Evolutionary conservation across 2,888 invertebrate genomes (phyloP).

Genomic region (Nebria brevicollis): DNA sequence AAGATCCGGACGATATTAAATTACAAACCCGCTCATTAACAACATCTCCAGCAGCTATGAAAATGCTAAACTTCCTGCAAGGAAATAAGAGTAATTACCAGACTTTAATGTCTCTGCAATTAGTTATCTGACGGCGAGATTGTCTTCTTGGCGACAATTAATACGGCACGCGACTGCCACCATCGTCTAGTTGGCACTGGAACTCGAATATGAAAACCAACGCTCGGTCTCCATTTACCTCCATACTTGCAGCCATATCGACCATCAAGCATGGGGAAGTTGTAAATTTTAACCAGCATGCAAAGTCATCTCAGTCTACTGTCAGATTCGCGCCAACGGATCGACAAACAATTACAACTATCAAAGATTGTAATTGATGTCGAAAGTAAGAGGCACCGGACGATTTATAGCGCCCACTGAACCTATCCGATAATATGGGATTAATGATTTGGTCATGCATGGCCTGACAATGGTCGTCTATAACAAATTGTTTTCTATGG

Average conservation of each 20-base stretch:
- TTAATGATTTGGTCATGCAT: conserved; percentile 52
- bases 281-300: conserved; percentile 54
- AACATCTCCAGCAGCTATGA: conserved; percentile 47
- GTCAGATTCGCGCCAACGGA: conserved; percentile 46
- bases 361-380: conserved; percentile 59
- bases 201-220: neutral
- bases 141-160: conserved; percentile 48
- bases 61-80: conserved; percentile 51
- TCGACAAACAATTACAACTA: conserved; percentile 60
- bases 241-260: neutral
- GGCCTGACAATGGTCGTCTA: neutral
- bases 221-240: neutral
- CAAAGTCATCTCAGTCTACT: conserved; percentile 49
- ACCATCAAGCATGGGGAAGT: conserved; percentile 49
- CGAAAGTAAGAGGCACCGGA: conserved; percentile 13
- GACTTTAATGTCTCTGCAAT: conserved; percentile 49
- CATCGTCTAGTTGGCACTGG: neutral
- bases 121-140: conserved; percentile 50
- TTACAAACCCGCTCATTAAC: conserved; percentile 51
- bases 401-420: conserved; percentile 50
- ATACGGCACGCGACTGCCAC: conserved; percentile 40
- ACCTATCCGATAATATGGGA: conserved; percentile 53
- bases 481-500: no score
- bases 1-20: conserved; percentile 50
- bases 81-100: conserved; percentile 53